phyloP scores from a whole-genome alignment of 2,888 invertebrate species.

The Portevinia maculata region DNA sequence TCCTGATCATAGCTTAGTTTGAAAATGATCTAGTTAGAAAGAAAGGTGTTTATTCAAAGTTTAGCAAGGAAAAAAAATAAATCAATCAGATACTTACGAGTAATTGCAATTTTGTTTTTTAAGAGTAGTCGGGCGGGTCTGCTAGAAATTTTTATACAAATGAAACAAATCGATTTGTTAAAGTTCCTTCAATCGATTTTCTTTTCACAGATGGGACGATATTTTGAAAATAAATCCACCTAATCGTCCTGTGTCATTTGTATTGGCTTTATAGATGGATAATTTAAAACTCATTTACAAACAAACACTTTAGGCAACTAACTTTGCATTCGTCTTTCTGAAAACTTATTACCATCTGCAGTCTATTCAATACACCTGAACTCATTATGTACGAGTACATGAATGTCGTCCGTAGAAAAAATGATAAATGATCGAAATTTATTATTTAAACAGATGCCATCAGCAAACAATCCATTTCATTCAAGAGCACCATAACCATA shows the following conservation, averaged over 20 bases:
- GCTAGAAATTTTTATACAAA: too few species aligned
- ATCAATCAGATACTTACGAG: too few species aligned
- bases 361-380: slow-evolving; percentile 10
- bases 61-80: too few species aligned
- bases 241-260: neutral
- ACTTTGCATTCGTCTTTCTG: neutral
- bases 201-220: too few species aligned
- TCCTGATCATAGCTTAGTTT: too few species aligned
- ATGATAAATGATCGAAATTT: slow-evolving; percentile 38
- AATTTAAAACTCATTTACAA: neutral
- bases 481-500: slow-evolving; percentile 6
- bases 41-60: too few species aligned
- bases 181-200: too few species aligned
- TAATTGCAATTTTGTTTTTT: too few species aligned
- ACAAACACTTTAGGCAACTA: neutral
- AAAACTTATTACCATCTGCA: neutral
- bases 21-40: too few species aligned
- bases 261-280: neutral
- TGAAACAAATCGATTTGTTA: too few species aligned
- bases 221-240: neutral
- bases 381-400: too few species aligned
- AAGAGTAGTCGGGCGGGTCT: too few species aligned
- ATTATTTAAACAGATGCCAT: slow-evolving; percentile 28
- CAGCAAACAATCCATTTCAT: slow-evolving; percentile 33
- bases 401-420: slow-evolving; percentile 20